Conservation (phyloP, 2,113 vertebrate genomes). For the Tupaia tana region DNA sequence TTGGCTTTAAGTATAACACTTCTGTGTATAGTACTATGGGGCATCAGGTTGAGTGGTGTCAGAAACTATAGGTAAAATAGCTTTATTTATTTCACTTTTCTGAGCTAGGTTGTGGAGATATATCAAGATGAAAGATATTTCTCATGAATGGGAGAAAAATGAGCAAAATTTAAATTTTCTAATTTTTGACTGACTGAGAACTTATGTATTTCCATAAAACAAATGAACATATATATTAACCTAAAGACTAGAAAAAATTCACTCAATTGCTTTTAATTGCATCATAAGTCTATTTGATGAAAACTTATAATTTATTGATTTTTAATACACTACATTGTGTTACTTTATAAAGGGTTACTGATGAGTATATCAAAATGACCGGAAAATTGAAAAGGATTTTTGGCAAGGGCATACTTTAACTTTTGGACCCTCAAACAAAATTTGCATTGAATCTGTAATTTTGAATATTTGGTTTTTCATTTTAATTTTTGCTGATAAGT, state of each 20-base stretch:
- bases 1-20: neutral
- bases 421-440: slow-evolving; percentile 15
- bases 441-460: slow-evolving; percentile 15
- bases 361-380: neutral
- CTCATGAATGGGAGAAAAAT: neutral
- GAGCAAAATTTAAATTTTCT: neutral
- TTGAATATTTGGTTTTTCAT: slow-evolving; percentile 28
- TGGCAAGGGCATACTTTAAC: neutral
- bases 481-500: neutral
- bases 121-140: neutral
- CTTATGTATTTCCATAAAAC: slow-evolving; percentile 8
- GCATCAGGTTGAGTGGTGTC: neutral
- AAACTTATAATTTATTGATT: neutral
- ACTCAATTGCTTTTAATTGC: slow-evolving; percentile 41
- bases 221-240: slow-evolving; percentile 18
- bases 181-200: neutral
- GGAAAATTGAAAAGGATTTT: neutral
- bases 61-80: neutral
- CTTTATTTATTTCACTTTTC: neutral
- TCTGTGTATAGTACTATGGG: neutral
- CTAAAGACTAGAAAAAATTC: slow-evolving; percentile 45
- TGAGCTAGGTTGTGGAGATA: neutral
- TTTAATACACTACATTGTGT: neutral
- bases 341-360: neutral
- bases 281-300: slow-evolving; percentile 14